Evolutionary conservation across 1,140 invertebrate genomes (phyloP).

Genomic region (Cephus cinctus): DNA sequence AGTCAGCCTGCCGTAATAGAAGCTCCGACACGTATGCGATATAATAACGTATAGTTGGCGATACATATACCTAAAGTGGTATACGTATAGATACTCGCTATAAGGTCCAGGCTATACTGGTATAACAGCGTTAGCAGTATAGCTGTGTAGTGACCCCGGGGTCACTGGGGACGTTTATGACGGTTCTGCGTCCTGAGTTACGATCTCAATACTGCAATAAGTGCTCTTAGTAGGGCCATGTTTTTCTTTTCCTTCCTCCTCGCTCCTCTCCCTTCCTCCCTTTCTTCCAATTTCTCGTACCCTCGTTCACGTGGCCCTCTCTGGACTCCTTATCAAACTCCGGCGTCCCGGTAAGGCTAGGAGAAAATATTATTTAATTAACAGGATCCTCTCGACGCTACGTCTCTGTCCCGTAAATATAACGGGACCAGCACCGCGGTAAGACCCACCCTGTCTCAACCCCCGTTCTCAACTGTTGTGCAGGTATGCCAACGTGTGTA

Average conservation of each 20-base stretch:
- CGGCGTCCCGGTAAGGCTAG: conserved; percentile 27
- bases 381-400: conserved; percentile 24
- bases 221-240: conserved; percentile 39
- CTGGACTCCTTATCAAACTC: conserved; percentile 29
- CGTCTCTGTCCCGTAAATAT: conserved; percentile 3
- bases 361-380: conserved; percentile 57
- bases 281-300: not conserved
- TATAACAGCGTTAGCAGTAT: too few relatives aligned
- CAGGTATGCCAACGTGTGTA: too few relatives aligned
- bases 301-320: not conserved
- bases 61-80: too few relatives aligned
- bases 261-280: too few relatives aligned
- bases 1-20: too few relatives aligned
- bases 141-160: too few relatives aligned
- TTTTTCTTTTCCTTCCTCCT: conserved; percentile 12
- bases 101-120: too few relatives aligned
- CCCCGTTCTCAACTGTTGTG: too few relatives aligned
- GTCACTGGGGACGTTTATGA: conserved; percentile 42
- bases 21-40: too few relatives aligned
- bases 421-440: not conserved
- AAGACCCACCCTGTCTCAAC: too few relatives aligned
- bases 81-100: too few relatives aligned
- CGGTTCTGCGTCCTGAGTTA: conserved; percentile 45
- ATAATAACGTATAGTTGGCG: too few relatives aligned
- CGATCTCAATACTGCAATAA: conserved; percentile 54